phyloP scores from a whole-genome alignment of 2,797 vertebrate species.

The Crocidura indochinensis region DNA sequence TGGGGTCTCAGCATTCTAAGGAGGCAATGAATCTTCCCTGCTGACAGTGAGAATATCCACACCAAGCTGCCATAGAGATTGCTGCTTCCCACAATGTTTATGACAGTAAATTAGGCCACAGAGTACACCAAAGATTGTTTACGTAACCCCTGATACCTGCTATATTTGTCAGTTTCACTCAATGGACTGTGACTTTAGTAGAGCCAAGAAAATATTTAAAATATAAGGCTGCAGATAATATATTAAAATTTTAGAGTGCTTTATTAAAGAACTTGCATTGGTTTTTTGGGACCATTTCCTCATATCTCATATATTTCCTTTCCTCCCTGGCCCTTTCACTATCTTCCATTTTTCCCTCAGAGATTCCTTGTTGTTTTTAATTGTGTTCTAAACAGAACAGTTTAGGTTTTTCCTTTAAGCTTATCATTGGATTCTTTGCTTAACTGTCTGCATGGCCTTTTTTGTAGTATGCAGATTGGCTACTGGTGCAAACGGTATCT shows the following conservation, averaged over 20 bases:
- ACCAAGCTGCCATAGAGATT: constrained; percentile 74
- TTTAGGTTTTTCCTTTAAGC: background rate
- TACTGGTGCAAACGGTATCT: background rate
- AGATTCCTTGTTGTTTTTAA: constrained; percentile 16
- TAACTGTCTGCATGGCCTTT: background rate
- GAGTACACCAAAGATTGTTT: constrained; percentile 81
- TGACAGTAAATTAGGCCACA: constrained; percentile 81
- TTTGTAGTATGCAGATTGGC: background rate
- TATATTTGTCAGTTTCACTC: constrained; percentile 79
- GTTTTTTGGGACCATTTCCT: constrained; percentile 42
- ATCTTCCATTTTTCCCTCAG: constrained; percentile 16
- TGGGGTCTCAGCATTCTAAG: constrained; percentile 73
- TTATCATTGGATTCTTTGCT: background rate
- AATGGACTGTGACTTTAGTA: constrained; percentile 59
- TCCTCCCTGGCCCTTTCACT: constrained; percentile 7
- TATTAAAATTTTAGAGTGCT: constrained; percentile 52
- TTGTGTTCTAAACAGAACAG: background rate
- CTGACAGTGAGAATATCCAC: constrained; percentile 85
- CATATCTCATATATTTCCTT: background rate
- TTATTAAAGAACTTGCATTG: constrained; percentile 59
- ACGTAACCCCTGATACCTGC: constrained; percentile 81
- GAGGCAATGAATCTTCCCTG: constrained; percentile 83
- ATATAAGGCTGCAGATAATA: constrained; percentile 71
- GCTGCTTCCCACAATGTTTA: constrained; percentile 82
- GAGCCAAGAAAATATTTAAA: constrained; percentile 70